Conservation (phyloP, 1,140 invertebrate species). For the Reticulitermes speratus region DNA sequence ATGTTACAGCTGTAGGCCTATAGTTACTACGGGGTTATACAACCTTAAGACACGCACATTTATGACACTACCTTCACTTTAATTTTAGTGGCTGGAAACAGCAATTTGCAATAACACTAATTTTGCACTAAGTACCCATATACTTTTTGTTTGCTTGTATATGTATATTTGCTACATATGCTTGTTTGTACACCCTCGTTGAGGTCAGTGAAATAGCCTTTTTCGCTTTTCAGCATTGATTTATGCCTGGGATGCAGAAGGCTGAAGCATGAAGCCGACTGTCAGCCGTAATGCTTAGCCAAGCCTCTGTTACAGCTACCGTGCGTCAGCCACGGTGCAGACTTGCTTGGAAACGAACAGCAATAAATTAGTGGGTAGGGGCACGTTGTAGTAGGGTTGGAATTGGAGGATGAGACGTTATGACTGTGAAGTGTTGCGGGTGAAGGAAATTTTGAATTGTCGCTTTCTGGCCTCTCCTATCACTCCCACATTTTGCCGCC, state of each 20-base stretch:
- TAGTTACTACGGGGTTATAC: too few species aligned
- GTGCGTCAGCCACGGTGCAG: background rate
- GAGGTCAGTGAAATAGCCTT: background rate
- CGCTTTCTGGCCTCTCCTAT: background rate
- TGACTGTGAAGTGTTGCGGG: background rate
- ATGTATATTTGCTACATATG: background rate
- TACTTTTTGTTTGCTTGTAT: background rate
- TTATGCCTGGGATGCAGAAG: background rate
- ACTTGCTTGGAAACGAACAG: background rate
- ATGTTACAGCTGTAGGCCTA: too few species aligned
- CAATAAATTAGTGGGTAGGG: constrained; percentile 4
- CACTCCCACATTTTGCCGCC: background rate
- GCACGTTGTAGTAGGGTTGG: background rate
- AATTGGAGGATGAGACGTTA: background rate
- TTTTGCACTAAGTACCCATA: too few species aligned
- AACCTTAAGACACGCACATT: too few species aligned
- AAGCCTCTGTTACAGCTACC: background rate
- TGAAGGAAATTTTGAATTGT: background rate
- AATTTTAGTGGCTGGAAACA: too few species aligned
- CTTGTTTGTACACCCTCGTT: background rate
- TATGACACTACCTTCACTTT: too few species aligned
- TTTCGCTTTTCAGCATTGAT: background rate
- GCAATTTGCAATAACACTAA: too few species aligned
- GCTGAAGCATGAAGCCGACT: background rate
- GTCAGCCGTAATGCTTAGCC: background rate